phyloP scores from a whole-genome alignment of 2,888 invertebrate genomes.

The Camptogramma bilineatum region DNA sequence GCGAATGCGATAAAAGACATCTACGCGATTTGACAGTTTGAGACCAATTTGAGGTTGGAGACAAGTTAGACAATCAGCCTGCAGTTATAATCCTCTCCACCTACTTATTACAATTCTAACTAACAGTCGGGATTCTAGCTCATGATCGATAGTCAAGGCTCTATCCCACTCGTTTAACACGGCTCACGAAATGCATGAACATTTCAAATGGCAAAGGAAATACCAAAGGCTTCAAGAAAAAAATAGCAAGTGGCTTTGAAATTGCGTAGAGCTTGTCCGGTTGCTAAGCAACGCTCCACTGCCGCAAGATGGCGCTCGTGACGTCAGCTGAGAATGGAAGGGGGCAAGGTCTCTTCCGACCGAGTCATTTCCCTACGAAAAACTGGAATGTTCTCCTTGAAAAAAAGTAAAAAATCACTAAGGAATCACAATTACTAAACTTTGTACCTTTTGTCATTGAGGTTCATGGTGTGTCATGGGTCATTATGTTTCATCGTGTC shows the following conservation, averaged over 20 bases:
- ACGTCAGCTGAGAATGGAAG: slow-evolving; percentile 71
- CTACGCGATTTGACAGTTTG: too few species aligned
- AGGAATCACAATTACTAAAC: slow-evolving; percentile 51
- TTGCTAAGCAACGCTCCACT: slow-evolving; percentile 80
- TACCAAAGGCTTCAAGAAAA: not conserved
- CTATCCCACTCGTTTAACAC: too few species aligned
- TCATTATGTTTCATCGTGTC: slow-evolving; percentile 47
- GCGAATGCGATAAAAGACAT: too few species aligned
- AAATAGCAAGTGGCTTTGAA: slow-evolving; percentile 43
- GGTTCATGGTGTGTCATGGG: not conserved
- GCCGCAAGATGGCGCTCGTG: slow-evolving; percentile 82
- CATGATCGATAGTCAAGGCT: too few species aligned
- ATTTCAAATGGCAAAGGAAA: not conserved
- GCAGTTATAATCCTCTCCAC: too few species aligned
- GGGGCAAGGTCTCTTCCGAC: slow-evolving; percentile 75
- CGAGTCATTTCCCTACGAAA: slow-evolving; percentile 82
- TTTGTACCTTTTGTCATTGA: not conserved
- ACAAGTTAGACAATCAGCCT: too few species aligned
- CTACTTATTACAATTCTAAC: too few species aligned
- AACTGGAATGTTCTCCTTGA: slow-evolving; percentile 76
- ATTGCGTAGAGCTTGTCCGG: slow-evolving; percentile 67
- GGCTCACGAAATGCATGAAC: not conserved
- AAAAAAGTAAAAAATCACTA: slow-evolving; percentile 61
- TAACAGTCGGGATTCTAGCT: too few species aligned
- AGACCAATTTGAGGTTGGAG: too few species aligned